Evolutionary conservation across 92 coral and sea anemone species (phyloP), one percentile per base, ranked within the genome.

Genomic region (Diadumene lineata): DNA sequence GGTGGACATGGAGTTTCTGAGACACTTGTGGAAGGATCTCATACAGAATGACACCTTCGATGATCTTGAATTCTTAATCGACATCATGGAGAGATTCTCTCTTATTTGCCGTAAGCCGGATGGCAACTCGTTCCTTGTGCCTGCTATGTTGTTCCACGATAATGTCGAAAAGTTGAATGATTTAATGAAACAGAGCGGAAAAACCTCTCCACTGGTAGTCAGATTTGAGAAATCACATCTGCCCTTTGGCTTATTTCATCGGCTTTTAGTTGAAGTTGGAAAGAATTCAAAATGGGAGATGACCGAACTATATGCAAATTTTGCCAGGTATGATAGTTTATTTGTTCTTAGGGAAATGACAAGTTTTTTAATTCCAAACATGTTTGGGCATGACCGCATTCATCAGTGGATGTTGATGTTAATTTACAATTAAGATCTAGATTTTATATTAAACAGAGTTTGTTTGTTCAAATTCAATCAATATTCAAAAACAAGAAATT

Each of bases 171-270:
- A 38, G 48, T 4, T 13, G 48, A 6, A 38, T 38, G 48, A 38
- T 4, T 13, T 38, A 4, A 13, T 38, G 48, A 38, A 38, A 38
- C 6, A 13, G 6, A 13, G 6, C 48, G 7, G 13, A 6, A 4
- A 13, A 4, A 13, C 48, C 13, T 38, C 48, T 13, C 48, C 48
- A 38, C 48, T 85, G 8, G 85, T 85, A 27, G 58, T 85, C 19
- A 50, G 66, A 38, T 85, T 85, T 58, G 13, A 33, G 7, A 43
- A 58, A n/a, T 82, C 74, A 15, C 73, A 53, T 23, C 74, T 81
- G 38, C 90, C 87, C 1, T 53, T 64, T 0, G 87, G 83, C n/a
- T 17, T 86, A 0, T 86, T 81, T 64, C 79, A 83, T 29, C 70
- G 87, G 29, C 34, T 86, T 25, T 31, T 80, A 33, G 83, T 86